These are phyloP conservation scores for Pleuronectes platessa DNA, from an alignment of 2,113 vertebrate genomes.

Conservation along the genomic window DNA sequence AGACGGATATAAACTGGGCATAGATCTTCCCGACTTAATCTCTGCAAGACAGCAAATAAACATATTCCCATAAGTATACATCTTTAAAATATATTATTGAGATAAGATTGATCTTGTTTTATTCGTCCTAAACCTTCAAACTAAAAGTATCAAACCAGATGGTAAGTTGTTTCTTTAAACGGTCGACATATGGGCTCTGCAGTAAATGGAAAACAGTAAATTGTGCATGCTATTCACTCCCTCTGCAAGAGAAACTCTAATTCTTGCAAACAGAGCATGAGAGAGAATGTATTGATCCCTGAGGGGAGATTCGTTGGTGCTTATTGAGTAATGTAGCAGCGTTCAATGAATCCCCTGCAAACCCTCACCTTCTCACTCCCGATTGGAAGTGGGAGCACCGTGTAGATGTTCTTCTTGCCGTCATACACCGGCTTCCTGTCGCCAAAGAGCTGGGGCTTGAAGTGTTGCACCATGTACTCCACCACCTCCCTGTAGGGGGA, in stretches of 20 bases:
- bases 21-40: background rate
- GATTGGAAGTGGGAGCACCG: constrained; percentile 95
- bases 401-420: constrained; percentile 99
- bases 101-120: no score
- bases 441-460: constrained; percentile 98
- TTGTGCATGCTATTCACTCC: background rate
- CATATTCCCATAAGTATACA: background rate
- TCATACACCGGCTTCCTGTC: constrained; percentile 98
- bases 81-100: background rate
- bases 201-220: background rate
- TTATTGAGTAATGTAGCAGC: background rate
- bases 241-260: background rate
- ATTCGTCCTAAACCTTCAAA: no score
- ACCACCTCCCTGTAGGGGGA: constrained; percentile 90
- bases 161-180: background rate
- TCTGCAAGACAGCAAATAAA: background rate
- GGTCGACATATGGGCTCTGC: background rate
- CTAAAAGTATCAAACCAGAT: background rate
- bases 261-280: background rate
- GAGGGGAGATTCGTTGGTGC: background rate
- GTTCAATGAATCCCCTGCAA: background rate
- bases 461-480: constrained; percentile 99
- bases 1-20: background rate
- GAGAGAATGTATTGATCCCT: constrained; percentile 16
- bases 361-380: constrained; percentile 94